Evolutionary conservation across 2,888 invertebrate genomes (phyloP).

Genomic region (Melitaea athalia): DNA sequence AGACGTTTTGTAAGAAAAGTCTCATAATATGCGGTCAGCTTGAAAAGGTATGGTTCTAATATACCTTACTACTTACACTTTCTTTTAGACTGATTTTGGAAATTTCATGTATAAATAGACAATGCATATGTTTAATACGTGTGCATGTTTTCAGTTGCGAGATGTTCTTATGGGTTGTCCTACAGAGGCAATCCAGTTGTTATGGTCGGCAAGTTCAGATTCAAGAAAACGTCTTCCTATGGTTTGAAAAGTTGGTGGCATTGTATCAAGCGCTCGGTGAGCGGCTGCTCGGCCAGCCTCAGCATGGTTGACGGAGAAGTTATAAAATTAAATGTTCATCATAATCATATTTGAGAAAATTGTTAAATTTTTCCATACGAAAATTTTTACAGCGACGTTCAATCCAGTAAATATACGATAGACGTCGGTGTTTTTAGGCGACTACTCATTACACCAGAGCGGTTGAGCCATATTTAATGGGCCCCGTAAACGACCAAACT

Average conservation of each 20-base stretch:
- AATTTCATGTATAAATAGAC: background rate
- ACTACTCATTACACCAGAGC: too few species aligned
- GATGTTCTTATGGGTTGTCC: constrained; percentile 39
- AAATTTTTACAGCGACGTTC: background rate
- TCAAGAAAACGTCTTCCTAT: constrained; percentile 44
- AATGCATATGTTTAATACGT: background rate
- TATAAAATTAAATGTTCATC: constrained; percentile 41
- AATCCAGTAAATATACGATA: too few species aligned
- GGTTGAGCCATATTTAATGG: too few species aligned
- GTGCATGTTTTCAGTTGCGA: background rate
- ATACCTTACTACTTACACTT: too few species aligned
- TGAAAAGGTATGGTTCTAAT: too few species aligned
- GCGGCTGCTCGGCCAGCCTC: constrained; percentile 47
- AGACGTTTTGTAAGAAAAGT: too few species aligned
- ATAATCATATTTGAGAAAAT: constrained; percentile 41
- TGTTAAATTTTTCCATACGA: background rate
- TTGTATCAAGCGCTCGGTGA: constrained; percentile 48
- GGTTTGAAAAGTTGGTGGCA: constrained; percentile 51
- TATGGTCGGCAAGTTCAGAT: constrained; percentile 46
- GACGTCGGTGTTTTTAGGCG: too few species aligned
- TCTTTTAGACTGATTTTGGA: background rate
- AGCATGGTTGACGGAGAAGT: constrained; percentile 36
- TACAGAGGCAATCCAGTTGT: constrained; percentile 49
- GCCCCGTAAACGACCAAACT: too few species aligned
- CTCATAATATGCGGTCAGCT: too few species aligned